A percentile compares a stretch with the other conserved stretches of the same genome.
Conservation (phyloP, 2,888 invertebrate species). For the Aquatica leii region DNA sequence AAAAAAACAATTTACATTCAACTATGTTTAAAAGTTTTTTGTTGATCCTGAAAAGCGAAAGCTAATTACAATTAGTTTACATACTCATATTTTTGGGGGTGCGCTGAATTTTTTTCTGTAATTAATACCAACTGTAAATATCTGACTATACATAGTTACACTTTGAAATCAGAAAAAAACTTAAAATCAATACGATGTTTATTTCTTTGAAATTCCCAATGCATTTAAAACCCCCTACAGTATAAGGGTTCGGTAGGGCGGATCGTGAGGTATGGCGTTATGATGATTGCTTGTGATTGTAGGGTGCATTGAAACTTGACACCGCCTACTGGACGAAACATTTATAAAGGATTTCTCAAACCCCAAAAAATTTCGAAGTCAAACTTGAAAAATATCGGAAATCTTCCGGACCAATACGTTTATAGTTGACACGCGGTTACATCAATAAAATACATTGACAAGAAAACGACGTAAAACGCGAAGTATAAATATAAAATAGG, state of each 20-base stretch:
- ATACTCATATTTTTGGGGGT: too few relatives aligned
- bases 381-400: background rate
- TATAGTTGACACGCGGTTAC: background rate
- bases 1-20: too few relatives aligned
- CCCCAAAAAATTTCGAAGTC: background rate
- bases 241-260: conserved; percentile 32
- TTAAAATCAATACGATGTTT: conserved; percentile 18
- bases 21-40: too few relatives aligned
- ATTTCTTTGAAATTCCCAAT: conserved; percentile 13
- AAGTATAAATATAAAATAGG: conserved; percentile 45
- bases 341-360: background rate
- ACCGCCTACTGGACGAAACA: conserved; percentile 44
- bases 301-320: conserved; percentile 50
- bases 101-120: too few relatives aligned
- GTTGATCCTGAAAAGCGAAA: too few relatives aligned
- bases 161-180: too few relatives aligned
- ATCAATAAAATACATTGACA: conserved; percentile 2
- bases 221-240: conserved; percentile 15
- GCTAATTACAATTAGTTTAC: too few relatives aligned
- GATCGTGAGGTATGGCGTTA: conserved; percentile 44
- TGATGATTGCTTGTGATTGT: conserved; percentile 52
- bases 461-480: conserved; percentile 7
- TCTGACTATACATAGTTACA: too few relatives aligned
- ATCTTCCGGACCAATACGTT: conserved; percentile 2
- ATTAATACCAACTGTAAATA: too few relatives aligned